Evolutionary conservation across 2,797 vertebrate species (phyloP), one percentile per base, ranked within the genome.

Genomic region (Australoheros facetus): DNA sequence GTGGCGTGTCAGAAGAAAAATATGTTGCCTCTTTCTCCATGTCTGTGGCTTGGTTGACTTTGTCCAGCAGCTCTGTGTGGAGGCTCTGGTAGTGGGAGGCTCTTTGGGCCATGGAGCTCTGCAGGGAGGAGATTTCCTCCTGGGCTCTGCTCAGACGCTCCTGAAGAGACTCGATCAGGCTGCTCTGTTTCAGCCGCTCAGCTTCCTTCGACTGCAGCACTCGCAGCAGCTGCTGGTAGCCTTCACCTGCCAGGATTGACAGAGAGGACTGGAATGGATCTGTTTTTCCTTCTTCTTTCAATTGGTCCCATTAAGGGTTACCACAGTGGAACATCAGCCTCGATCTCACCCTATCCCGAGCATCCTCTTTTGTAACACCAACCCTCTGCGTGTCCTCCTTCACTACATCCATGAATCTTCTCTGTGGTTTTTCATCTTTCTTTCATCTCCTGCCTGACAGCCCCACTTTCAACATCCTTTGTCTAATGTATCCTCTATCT

Each of bases 61-160:
- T 97, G 86, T 96, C 96, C 90, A 97, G 60, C 14, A 98, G 94
- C 64, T 98, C 96, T 8, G 95, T 93, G 92, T 98, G 97, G 88
- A 98, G 96, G 75, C 84, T 90, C 87, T 97, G 96, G 93, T 97
- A 97, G 78, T 98, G 97, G 59, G 93, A 96, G 81, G 96, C 94
- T 91, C 96, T 96, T 88, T 97, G 97, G 53, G 93, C 94, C 96
- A 98, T 97, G 87, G 94, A 95, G 92, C 87, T 94, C 90, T 96
- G 97, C 91, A 98, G 93, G 73, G 95, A 92, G 56, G 94, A 95
- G 77, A 96, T 95, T 89, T 97, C 96, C 79, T 96, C 93, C 91
- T 97, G 94, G 79, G 94, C 93, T 90, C 95, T 90, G 53, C 77
- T 79, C 86, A 98, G 89, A 75, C 95, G 96, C 80, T 94, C 73